Conservation (phyloP, 2,888 invertebrate species). For the Lampropteryx suffumata region DNA sequence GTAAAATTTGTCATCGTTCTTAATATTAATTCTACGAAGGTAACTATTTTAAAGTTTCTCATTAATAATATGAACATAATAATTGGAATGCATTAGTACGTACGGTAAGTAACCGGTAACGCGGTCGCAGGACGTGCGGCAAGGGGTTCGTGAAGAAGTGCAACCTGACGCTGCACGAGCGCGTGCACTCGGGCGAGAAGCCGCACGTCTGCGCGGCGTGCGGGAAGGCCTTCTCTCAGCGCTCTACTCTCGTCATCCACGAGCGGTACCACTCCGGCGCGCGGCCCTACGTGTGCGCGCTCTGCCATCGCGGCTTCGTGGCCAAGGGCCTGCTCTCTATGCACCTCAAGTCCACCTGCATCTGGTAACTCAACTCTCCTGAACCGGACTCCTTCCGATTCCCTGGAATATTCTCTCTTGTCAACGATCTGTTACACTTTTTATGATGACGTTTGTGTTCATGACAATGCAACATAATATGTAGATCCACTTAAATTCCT, state of each 20-base stretch:
- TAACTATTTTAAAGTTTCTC: too few relatives aligned
- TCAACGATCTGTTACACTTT: too few relatives aligned
- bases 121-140: slow-evolving; percentile 63
- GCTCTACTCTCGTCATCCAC: slow-evolving; percentile 84
- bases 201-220: slow-evolving; percentile 84
- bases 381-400: too few relatives aligned
- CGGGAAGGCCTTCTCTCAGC: slow-evolving; percentile 84
- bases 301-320: slow-evolving; percentile 84
- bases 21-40: too few relatives aligned
- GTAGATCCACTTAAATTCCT: too few relatives aligned
- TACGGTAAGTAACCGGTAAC: too few relatives aligned
- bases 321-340: slow-evolving; percentile 85
- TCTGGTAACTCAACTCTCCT: slow-evolving; percentile 41
- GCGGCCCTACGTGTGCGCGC: slow-evolving; percentile 81
- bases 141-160: slow-evolving; percentile 84
- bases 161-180: slow-evolving; percentile 83
- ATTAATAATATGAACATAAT: too few relatives aligned
- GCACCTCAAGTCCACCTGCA: slow-evolving; percentile 82
- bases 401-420: too few relatives aligned
- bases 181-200: slow-evolving; percentile 84
- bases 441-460: too few relatives aligned
- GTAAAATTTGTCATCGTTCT: too few relatives aligned
- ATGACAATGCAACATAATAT: too few relatives aligned
- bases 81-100: too few relatives aligned
- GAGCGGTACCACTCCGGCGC: slow-evolving; percentile 84